Conservation (phyloP, 2,888 invertebrate genomes). For the Macrosoma leucophasiata region DNA sequence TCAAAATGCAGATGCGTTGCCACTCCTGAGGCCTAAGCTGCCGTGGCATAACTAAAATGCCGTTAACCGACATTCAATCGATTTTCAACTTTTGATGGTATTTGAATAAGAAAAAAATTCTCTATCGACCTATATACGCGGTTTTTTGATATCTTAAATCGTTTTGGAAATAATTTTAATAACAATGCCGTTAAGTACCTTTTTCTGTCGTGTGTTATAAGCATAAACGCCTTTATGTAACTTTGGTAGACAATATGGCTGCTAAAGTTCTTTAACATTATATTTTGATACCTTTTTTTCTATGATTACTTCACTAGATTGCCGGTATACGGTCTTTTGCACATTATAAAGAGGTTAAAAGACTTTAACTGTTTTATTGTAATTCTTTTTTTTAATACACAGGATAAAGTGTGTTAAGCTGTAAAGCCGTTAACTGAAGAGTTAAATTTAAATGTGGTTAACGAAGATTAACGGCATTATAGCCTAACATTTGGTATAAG, state of each 20-base stretch:
- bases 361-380: conserved; percentile 5
- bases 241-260: no score
- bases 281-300: no score
- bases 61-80: conserved; percentile 4
- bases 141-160: conserved; percentile 4
- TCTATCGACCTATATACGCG: conserved; percentile 1
- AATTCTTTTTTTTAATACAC: conserved; percentile 2
- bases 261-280: no score
- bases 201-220: no score
- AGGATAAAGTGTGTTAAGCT: neutral
- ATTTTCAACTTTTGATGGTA: conserved; percentile 4
- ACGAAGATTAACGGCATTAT: no score
- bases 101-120: conserved; percentile 3
- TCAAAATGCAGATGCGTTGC: no score
- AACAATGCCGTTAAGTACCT: conserved; percentile 2
- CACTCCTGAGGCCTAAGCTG: no score
- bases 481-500: neutral
- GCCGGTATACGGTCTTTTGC: conserved; percentile 1
- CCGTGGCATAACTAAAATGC: no score
- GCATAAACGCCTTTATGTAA: no score
- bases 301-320: conserved; percentile 1
- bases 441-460: no score
- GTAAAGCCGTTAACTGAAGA: no score
- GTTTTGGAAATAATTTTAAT: conserved; percentile 3
- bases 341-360: conserved; percentile 6